Conservation (phyloP, 2,888 invertebrate species). For the Keiferia lycopersicella region DNA sequence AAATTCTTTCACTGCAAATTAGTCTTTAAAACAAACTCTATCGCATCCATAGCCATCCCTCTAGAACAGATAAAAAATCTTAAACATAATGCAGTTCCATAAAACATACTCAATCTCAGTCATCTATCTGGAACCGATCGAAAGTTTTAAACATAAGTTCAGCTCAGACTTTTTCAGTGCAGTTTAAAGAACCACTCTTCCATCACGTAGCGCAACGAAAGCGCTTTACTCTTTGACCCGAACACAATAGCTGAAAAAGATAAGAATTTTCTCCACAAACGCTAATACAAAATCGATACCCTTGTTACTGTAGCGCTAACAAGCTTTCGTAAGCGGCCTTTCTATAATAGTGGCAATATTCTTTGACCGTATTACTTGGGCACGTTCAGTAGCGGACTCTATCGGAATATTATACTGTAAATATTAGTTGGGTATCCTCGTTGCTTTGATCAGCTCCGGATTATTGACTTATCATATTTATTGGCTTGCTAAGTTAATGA, state of each 20-base stretch:
- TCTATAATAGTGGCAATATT: conserved; percentile 31
- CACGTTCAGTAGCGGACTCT: conserved; percentile 26
- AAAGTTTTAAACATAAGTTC: background rate
- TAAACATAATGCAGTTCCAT: background rate
- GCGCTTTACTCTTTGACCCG: conserved; percentile 23
- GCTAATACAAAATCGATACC: conserved; percentile 30
- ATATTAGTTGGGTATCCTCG: conserved; percentile 34
- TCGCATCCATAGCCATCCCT: too few species aligned
- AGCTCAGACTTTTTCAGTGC: background rate
- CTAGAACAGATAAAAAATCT: background rate
- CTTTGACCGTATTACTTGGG: conserved; percentile 29
- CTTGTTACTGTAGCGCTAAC: conserved; percentile 30
- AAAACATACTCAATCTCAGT: too few species aligned
- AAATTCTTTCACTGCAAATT: background rate
- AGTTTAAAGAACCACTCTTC: conserved; percentile 12
- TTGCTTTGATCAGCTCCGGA: conserved; percentile 43
- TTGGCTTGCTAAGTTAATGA: conserved; percentile 21
- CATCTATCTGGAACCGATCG: background rate
- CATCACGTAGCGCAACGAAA: conserved; percentile 14
- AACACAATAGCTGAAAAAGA: conserved; percentile 28
- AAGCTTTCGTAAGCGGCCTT: conserved; percentile 22
- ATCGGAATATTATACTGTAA: conserved; percentile 58
- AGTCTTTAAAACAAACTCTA: background rate
- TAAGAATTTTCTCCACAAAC: conserved; percentile 28
- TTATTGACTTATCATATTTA: conserved; percentile 40